phyloP scores from a whole-genome alignment of 1,140 invertebrate genomes.

The Pemphigus obesinymphae region DNA sequence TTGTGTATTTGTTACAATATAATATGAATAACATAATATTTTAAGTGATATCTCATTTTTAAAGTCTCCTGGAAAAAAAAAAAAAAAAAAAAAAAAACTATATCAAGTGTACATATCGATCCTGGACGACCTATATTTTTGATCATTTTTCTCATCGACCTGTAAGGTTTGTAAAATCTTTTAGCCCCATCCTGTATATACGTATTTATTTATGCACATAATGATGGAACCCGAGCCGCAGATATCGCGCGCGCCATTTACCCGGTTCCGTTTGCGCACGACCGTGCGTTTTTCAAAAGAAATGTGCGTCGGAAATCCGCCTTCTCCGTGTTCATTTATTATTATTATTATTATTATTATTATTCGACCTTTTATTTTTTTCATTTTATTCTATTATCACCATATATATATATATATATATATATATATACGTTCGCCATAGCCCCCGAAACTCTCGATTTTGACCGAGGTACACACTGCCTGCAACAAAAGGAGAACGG shows the following conservation, averaged over 20 bases:
- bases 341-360: conserved; percentile 27
- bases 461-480: background rate
- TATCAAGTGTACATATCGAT: no score
- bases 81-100: no score
- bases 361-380: conserved; percentile 25
- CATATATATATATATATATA: background rate
- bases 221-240: background rate
- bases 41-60: no score
- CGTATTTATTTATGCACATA: background rate
- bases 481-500: background rate
- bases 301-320: conserved; percentile 33
- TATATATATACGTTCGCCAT: background rate
- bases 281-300: background rate
- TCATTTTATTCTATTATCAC: conserved; percentile 5
- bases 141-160: no score
- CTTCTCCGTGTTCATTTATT: conserved; percentile 19
- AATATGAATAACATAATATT: no score
- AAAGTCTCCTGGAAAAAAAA: no score
- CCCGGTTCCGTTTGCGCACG: background rate
- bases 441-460: no score
- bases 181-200: no score
- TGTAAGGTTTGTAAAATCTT: no score
- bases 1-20: no score
- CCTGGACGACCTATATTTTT: no score
- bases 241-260: conserved; percentile 7